Conservation (phyloP, 2,113 vertebrate species). For the Apteryx mantelli region DNA sequence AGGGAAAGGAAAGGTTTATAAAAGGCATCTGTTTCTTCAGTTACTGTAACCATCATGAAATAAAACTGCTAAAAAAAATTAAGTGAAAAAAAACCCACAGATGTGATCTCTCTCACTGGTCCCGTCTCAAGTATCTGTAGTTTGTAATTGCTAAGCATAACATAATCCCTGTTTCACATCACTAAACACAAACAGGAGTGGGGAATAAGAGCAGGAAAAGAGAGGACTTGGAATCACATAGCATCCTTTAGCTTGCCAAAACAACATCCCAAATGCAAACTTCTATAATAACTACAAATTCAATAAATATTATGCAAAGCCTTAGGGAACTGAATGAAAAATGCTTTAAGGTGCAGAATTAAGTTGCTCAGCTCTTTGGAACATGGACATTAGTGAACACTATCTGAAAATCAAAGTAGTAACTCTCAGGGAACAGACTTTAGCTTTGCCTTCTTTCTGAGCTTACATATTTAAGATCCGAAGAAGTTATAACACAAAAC, state of each 20-base stretch:
- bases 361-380: accelerated
- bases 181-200: not conserved
- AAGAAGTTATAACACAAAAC: not conserved
- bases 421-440: not conserved
- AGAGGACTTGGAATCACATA: not conserved
- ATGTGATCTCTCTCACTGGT: not conserved
- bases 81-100: no score
- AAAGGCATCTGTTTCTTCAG: not conserved
- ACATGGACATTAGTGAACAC: not conserved
- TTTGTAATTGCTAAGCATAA: not conserved
- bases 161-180: accelerated
- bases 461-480: not conserved
- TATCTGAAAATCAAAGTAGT: not conserved
- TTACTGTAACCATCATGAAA: not conserved
- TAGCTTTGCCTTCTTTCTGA: not conserved
- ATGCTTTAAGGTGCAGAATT: not conserved
- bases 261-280: not conserved
- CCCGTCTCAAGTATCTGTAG: not conserved
- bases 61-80: not conserved
- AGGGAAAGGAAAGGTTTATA: not conserved
- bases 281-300: not conserved
- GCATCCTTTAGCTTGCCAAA: not conserved
- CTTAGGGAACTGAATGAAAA: not conserved
- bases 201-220: not conserved
- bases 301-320: not conserved